phyloP scores from a whole-genome alignment of 1,140 invertebrate species.

The Steinernema feltiae region DNA sequence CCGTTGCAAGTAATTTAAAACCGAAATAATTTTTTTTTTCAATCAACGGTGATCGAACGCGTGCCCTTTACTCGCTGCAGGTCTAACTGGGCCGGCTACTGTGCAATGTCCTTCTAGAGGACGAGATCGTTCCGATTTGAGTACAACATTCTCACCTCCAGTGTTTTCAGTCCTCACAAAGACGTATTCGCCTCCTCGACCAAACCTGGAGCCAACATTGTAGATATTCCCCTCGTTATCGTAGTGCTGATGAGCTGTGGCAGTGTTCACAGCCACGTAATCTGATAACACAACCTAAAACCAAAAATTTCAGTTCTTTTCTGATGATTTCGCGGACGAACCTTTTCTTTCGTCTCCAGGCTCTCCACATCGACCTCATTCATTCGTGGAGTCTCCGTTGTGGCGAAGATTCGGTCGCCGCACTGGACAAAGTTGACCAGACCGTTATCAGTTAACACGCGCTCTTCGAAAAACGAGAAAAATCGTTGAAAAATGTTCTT shows the following conservation, averaged over 20 bases:
- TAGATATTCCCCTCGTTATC: slow-evolving; percentile 66
- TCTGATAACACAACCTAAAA: slow-evolving; percentile 64
- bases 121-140: too few species aligned
- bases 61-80: too few species aligned
- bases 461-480: not conserved
- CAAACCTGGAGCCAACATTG: slow-evolving; percentile 64
- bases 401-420: slow-evolving; percentile 60
- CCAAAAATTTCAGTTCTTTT: too few species aligned
- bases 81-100: too few species aligned
- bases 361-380: slow-evolving; percentile 58
- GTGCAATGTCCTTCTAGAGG: too few species aligned
- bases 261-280: slow-evolving; percentile 69
- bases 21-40: too few species aligned
- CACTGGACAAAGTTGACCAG: not conserved
- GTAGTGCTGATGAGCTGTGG: slow-evolving; percentile 75
- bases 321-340: slow-evolving; percentile 53
- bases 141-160: too few species aligned
- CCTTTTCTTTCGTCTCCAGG: slow-evolving; percentile 61
- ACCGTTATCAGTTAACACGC: not conserved
- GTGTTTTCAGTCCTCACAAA: slow-evolving; percentile 24
- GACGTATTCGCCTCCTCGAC: slow-evolving; percentile 25
- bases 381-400: slow-evolving; percentile 59
- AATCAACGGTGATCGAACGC: too few species aligned
- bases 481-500: slow-evolving; percentile 23
- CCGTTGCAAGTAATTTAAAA: too few species aligned